Conservation (phyloP, 2,113 vertebrate genomes). For the Phaetusa simplex region DNA sequence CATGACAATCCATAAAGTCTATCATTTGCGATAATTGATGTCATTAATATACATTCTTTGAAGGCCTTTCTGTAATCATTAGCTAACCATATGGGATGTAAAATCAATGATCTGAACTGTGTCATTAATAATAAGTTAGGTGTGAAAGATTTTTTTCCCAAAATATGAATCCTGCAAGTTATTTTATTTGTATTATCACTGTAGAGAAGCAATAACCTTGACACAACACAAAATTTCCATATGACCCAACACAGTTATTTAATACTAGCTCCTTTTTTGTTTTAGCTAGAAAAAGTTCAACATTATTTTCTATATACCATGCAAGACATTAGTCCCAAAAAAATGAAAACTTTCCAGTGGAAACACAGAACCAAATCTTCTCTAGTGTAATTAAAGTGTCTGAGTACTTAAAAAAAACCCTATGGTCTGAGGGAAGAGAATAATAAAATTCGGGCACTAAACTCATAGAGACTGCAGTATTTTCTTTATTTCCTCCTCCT, state of each 20-base stretch:
- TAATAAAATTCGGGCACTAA: neutral
- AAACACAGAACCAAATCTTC: neutral
- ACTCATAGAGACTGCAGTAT: neutral
- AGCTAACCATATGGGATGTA: conserved; percentile 29
- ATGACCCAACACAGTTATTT: neutral
- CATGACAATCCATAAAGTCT: conserved; percentile 34
- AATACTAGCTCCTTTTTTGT: neutral
- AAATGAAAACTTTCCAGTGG: neutral
- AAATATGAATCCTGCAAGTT: conserved; percentile 8
- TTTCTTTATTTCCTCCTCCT: neutral
- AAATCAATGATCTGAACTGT: conserved; percentile 67
- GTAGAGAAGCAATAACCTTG: neutral
- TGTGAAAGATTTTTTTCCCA: conserved; percentile 19
- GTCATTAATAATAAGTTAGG: conserved; percentile 62
- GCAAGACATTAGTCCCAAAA: neutral
- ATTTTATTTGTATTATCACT: neutral
- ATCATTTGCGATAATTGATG: conserved; percentile 48
- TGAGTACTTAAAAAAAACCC: neutral
- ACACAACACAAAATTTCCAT: neutral
- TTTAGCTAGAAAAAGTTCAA: neutral
- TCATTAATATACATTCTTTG: conserved; percentile 38
- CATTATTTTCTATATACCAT: neutral
- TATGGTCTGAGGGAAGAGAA: neutral
- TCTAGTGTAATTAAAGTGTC: neutral
- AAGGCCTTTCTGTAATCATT: conserved; percentile 59